phyloP scores from a whole-genome alignment of 2,113 vertebrate species.

The Indicator indicator region DNA sequence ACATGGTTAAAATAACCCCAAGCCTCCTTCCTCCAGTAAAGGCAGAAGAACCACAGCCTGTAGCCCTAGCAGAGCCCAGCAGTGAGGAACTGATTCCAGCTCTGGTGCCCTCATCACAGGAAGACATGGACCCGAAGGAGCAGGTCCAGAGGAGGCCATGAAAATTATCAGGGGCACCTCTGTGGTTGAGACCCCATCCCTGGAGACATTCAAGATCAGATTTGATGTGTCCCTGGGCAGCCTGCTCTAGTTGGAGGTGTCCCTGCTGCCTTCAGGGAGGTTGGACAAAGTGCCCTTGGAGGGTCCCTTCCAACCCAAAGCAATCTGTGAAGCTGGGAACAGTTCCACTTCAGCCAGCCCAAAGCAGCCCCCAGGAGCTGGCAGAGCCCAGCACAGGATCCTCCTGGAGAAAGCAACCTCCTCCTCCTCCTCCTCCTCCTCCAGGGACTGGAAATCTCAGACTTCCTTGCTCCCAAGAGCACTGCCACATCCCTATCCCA shows the following conservation, averaged over 20 bases:
- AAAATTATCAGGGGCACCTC: not conserved
- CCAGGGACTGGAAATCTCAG: not conserved
- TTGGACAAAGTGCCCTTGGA: too few species aligned
- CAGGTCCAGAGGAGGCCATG: too few species aligned
- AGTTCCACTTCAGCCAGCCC: not conserved
- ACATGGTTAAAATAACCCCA: slow-evolving; percentile 60
- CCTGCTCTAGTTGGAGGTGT: too few species aligned
- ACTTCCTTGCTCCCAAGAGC: not conserved
- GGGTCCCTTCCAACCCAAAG: too few species aligned
- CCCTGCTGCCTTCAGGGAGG: too few species aligned
- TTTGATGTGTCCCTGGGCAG: too few species aligned
- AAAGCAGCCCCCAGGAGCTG: not conserved
- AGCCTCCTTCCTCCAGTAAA: not conserved
- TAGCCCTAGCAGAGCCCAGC: not conserved
- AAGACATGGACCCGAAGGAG: too few species aligned
- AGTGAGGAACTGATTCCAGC: too few species aligned
- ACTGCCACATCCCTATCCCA: not conserved
- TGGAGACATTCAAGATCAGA: too few species aligned
- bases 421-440: not conserved
- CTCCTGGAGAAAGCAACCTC: not conserved
- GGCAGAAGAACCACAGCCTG: slow-evolving; percentile 16
- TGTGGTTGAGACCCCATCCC: too few species aligned
- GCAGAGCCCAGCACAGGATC: not conserved
- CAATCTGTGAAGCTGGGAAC: not conserved
- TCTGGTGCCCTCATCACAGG: too few species aligned